Evolutionary conservation across 2,113 vertebrate species (phyloP).

Genomic region (Entomyzon cyanotis): DNA sequence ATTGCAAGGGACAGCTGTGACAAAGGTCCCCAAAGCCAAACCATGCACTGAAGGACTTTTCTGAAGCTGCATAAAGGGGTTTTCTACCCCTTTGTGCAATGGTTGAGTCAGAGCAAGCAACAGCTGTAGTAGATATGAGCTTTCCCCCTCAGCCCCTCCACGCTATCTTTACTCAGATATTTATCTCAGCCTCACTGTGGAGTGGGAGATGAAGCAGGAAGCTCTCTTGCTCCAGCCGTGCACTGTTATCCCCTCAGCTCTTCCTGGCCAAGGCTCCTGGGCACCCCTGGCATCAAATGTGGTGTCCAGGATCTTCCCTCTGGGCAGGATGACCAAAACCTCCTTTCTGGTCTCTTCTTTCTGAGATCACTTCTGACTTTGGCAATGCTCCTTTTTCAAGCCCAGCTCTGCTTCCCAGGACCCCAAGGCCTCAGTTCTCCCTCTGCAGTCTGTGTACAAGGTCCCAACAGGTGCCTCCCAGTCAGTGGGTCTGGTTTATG

Average conservation of each 20-base stretch:
- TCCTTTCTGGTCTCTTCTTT: background rate
- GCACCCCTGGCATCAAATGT: background rate
- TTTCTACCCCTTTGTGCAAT: background rate
- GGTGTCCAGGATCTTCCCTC: background rate
- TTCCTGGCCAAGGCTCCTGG: background rate
- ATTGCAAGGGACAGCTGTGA: background rate
- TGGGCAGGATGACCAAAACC: background rate
- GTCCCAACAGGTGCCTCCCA: background rate
- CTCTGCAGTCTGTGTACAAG: background rate
- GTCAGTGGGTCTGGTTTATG: background rate
- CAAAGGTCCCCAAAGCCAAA: background rate
- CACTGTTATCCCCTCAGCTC: background rate
- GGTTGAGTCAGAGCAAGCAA: background rate
- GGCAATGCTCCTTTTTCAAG: background rate
- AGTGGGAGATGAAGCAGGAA: background rate
- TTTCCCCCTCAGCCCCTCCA: background rate
- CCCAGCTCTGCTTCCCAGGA: background rate
- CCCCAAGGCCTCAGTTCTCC: background rate
- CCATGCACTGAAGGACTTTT: background rate
- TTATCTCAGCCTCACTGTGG: background rate
- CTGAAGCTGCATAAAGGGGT: background rate
- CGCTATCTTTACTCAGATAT: background rate
- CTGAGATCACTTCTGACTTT: background rate
- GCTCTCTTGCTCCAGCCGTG: background rate
- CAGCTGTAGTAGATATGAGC: background rate